phyloP scores from a whole-genome alignment of 2,113 vertebrate genomes.

The Pseudopodoces humilis region DNA sequence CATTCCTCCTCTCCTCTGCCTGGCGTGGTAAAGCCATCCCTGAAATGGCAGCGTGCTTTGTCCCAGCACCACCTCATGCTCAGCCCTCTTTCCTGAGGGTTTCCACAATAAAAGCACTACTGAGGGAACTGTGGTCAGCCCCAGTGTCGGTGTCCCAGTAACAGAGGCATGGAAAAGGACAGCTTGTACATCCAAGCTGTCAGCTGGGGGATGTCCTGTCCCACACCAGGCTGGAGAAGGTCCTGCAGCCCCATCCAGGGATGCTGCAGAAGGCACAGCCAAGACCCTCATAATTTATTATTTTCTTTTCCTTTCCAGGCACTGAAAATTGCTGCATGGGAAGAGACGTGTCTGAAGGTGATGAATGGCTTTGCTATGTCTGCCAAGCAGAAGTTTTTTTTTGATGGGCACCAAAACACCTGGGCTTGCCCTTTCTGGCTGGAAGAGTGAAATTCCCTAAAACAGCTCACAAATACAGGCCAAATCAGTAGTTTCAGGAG shows the following conservation, averaged over 20 bases:
- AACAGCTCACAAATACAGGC: background rate
- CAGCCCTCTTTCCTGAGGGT: background rate
- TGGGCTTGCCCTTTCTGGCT: background rate
- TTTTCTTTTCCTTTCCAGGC: background rate
- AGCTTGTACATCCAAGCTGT: background rate
- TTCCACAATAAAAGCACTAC: background rate
- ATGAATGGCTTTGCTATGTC: background rate
- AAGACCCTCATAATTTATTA: background rate
- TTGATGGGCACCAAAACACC: background rate
- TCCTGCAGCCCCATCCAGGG: background rate
- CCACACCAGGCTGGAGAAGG: background rate
- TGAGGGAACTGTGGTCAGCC: background rate
- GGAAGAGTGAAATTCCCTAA: background rate
- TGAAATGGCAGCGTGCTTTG: background rate
- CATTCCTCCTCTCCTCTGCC: rapidly evolving
- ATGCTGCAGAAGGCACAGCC: background rate
- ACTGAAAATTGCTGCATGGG: background rate
- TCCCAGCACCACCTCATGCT: background rate
- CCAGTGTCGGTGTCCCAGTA: background rate
- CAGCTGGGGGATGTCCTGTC: background rate
- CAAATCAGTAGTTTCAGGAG: background rate
- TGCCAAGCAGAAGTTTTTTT: background rate
- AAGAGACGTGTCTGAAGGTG: background rate
- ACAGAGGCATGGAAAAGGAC: background rate
- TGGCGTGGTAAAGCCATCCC: background rate